Percentiles rank a stretch among this genome's conserved stretches.
Conservation (phyloP, 1,140 invertebrate genomes). For the Phocides pigmalion region DNA sequence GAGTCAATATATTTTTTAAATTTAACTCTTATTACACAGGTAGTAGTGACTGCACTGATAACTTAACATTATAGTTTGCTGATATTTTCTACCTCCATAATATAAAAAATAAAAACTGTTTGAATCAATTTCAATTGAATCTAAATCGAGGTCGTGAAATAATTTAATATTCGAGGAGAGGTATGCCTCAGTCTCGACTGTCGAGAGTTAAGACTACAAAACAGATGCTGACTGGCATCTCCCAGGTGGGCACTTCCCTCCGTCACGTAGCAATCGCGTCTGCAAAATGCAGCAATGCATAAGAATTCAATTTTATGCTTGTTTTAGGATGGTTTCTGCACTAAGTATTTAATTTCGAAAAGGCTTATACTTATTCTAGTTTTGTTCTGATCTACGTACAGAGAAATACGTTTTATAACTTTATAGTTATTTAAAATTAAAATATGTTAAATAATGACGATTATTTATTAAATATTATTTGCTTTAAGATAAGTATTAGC, state of each 20-base stretch:
- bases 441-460: no score
- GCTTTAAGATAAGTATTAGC: no score
- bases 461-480: no score
- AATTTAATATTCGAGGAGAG: conserved; percentile 37
- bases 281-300: conserved; percentile 81
- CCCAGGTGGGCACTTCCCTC: conserved; percentile 65
- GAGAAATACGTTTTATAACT: no score
- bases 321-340: conserved; percentile 49
- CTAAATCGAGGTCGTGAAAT: conserved; percentile 32
- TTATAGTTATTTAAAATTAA: no score
- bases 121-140: conserved; percentile 20
- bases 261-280: conserved; percentile 73
- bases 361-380: conserved; percentile 10
- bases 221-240: conserved; percentile 77
- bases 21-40: no score
- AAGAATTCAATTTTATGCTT: conserved; percentile 78
- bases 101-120: not conserved
- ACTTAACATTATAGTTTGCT: no score
- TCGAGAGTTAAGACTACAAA: conserved; percentile 69
- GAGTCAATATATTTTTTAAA: no score
- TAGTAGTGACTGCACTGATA: no score
- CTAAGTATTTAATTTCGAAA: conserved; percentile 33
- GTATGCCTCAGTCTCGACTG: conserved; percentile 45
- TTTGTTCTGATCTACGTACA: not conserved
- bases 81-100: no score